Base-by-base conservation (phyloP, 2,888 invertebrate species). In the Cryptocheilus praepositus region DNA sequence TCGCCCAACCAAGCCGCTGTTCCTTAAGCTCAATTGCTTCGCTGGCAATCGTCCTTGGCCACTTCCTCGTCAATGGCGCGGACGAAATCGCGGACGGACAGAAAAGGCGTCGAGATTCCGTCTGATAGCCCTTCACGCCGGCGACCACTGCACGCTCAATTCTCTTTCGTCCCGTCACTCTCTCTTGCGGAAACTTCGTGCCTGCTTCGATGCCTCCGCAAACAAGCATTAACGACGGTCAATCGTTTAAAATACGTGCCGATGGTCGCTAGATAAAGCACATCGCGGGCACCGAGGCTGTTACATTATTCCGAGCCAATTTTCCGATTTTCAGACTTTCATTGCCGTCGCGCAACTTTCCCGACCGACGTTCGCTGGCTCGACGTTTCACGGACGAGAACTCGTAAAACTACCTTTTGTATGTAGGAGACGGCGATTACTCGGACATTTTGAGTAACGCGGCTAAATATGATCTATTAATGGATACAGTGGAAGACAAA, bases 41-140 rank as follows among this genome's bases (percentile, higher is more conserved):
- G 65, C 69, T 59, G 69, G 66, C 72, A 70, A 64, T 64, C 67
- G 67, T 70, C 68, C 61, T 64, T 64, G 64, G 64, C 61, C 57
- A 56, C 65, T 70, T 65, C 58, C 74, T 64, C 53, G 67, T 64
- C 74, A 74, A 74, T 70, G 73, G 61, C 21, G 70, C 67, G 73
- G 70, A 49, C 61, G 67, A 61, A 74, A 74, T 73, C 62, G 54
- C 46, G 61, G 66, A n/a, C 58, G 57, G 53, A 46, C 15, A n/a
- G 61, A 63, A 67, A 68, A 61, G 58, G 54, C 61, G 67, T 53
- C 52, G 58, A 67, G 22, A 55, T 55, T 28, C 11, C 28, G 25
- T 25, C 53, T 63, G 71, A 61, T 60, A 60, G 63, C 70, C 25
- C 60, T 64, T 58, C 56, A 52, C 44, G 36, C 51, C 22, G 44